Conservation (phyloP, 1,140 invertebrate species). For the Daktulosphaira vitifoliae region DNA sequence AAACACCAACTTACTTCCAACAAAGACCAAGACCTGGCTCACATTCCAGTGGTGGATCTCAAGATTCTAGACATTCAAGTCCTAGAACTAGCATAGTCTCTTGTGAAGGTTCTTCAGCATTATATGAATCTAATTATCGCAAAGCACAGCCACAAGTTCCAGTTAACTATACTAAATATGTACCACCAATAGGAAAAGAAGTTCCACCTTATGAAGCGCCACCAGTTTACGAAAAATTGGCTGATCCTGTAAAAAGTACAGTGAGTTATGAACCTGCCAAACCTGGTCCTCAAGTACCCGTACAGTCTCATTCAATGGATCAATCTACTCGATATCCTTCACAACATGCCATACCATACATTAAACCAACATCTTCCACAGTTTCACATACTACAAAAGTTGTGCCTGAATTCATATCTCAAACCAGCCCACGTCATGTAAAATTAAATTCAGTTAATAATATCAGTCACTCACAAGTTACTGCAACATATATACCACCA, state of each 20-base stretch:
- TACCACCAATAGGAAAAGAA: conserved; percentile 45
- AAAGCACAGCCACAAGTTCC: conserved; percentile 64
- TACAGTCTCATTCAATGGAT: conserved; percentile 5
- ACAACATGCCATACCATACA: neutral
- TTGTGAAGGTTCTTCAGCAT: conserved; percentile 34
- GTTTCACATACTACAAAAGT: conserved; percentile 6
- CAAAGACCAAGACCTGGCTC: conserved; percentile 47
- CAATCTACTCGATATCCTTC: conserved; percentile 36
- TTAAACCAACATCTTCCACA: conserved; percentile 1
- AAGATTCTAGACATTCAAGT: conserved; percentile 49
- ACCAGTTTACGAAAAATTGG: conserved; percentile 65
- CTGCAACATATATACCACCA: neutral
- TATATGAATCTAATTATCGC: conserved; percentile 50
- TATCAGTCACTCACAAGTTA: neutral
- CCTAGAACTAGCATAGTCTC: conserved; percentile 46
- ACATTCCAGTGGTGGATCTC: conserved; percentile 47
- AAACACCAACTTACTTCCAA: conserved; percentile 54
- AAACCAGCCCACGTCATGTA: neutral
- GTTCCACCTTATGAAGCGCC: conserved; percentile 50
- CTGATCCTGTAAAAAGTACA: conserved; percentile 46
- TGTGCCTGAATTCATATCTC: neutral
- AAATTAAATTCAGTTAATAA: conserved; percentile 10
- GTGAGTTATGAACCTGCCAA: conserved; percentile 44
- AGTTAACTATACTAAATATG: conserved; percentile 48
- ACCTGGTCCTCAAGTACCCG: conserved; percentile 46